Conservation (phyloP, 2,888 invertebrate genomes). For the Cancer borealis region DNA sequence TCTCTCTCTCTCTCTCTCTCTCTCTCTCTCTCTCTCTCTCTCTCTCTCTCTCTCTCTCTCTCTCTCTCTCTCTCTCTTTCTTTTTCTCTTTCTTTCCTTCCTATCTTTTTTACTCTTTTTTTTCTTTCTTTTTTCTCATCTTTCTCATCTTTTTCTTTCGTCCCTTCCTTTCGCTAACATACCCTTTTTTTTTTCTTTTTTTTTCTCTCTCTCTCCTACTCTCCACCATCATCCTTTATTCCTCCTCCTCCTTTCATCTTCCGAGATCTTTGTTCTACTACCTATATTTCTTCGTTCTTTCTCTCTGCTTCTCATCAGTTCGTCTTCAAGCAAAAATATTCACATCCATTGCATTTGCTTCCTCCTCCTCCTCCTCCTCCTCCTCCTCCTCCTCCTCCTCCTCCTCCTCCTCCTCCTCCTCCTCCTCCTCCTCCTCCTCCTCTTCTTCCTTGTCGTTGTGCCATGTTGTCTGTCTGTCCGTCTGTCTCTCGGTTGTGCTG, state of each 20-base stretch:
- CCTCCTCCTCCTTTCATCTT: neutral
- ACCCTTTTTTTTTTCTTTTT: neutral
- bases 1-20: neutral
- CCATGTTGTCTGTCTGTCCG: neutral
- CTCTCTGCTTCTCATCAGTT: neutral
- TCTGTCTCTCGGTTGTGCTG: no score
- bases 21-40: neutral
- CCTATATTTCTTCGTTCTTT: neutral
- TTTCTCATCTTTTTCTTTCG: neutral
- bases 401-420: neutral
- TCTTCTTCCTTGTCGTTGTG: neutral
- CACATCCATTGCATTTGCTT: neutral
- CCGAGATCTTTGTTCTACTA: neutral
- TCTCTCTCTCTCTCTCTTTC: constrained; percentile 17
- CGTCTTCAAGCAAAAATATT: no score
- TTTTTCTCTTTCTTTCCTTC: neutral
- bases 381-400: neutral
- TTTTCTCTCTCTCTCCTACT: neutral
- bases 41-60: neutral
- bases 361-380: neutral
- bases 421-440: neutral
- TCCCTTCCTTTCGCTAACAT: neutral
- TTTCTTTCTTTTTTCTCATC: neutral
- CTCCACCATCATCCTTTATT: neutral
- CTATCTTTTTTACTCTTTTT: neutral